Conservation (phyloP, 1,140 invertebrate genomes). For the Cyphomyrmex costatus region DNA sequence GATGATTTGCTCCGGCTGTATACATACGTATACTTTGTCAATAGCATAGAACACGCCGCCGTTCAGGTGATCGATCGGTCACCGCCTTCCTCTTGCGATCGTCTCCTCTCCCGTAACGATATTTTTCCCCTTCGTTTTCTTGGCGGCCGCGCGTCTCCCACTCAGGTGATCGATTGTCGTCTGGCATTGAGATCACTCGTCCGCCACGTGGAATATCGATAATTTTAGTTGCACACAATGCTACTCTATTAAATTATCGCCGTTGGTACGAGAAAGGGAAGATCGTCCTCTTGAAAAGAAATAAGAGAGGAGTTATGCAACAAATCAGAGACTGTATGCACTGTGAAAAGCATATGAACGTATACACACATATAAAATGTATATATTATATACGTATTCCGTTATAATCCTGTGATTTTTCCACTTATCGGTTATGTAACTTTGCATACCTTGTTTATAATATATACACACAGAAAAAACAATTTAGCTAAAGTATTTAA, state of each 20-base stretch:
- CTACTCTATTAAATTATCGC: slow-evolving; percentile 19
- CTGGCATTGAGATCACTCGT: slow-evolving; percentile 35
- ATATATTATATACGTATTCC: neutral
- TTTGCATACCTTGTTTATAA: neutral
- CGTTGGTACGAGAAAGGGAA: neutral
- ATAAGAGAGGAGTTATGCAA: neutral
- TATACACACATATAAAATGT: neutral
- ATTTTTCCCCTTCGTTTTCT: slow-evolving; percentile 1
- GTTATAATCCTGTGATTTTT: neutral
- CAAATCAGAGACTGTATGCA: neutral
- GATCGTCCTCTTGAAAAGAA: neutral
- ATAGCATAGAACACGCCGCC: neutral
- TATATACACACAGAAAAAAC: neutral
- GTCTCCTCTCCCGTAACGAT: slow-evolving; percentile 16
- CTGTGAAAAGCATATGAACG: neutral
- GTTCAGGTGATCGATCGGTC: slow-evolving; percentile 66
- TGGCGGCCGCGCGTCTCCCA: neutral
- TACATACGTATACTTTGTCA: slow-evolving; percentile 51
- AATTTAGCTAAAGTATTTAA: too few relatives aligned
- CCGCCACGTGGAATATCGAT: slow-evolving; percentile 33
- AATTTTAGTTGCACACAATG: slow-evolving; percentile 39
- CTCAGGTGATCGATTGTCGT: slow-evolving; percentile 48
- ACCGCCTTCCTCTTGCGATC: slow-evolving; percentile 30
- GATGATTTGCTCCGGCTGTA: slow-evolving; percentile 62
- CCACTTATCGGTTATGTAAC: neutral